A percentile compares a stretch with the other conserved stretches of the same genome.
phyloP scores from a whole-genome alignment of 35 echinoderm and acorn worm species.

The Strongylocentrotus purpuratus region DNA sequence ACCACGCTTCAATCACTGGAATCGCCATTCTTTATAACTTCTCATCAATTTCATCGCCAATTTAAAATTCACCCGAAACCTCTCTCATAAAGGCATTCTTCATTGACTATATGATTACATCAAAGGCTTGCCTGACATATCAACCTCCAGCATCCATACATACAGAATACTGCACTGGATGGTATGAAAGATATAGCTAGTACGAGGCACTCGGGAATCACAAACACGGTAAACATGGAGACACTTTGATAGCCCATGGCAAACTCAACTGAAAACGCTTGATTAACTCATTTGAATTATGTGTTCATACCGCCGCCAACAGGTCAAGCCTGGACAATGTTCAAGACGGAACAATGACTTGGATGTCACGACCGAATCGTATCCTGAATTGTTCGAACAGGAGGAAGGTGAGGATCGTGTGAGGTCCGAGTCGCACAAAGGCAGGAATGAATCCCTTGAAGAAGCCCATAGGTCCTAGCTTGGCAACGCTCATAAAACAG shows the following conservation, averaged over 20 bases:
- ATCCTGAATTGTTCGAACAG: slow-evolving; percentile 93
- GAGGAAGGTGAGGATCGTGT: slow-evolving; percentile 95
- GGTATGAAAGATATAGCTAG: not conserved
- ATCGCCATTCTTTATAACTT: not conserved
- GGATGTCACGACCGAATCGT: slow-evolving; percentile 68
- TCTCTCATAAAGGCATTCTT: not conserved
- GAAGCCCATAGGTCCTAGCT: slow-evolving; percentile 81
- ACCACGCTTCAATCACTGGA: not conserved
- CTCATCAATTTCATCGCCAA: not conserved
- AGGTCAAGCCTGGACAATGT: not conserved
- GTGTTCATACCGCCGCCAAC: not conserved
- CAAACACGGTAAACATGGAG: not conserved
- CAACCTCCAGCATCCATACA: not conserved
- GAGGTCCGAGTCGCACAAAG: slow-evolving; percentile 83
- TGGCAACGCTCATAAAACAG: slow-evolving; percentile 71
- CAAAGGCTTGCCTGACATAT: not conserved
- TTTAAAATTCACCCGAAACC: not conserved
- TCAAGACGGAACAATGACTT: not conserved
- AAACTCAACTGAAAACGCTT: not conserved
- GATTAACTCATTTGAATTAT: not conserved
- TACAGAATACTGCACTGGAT: not conserved
- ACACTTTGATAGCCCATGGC: not conserved
- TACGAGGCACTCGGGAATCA: not conserved
- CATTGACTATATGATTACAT: not conserved
- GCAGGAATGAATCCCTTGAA: slow-evolving; percentile 98